Conservation (phyloP, 2,113 vertebrate genomes). For the Zosterops pallidus region DNA sequence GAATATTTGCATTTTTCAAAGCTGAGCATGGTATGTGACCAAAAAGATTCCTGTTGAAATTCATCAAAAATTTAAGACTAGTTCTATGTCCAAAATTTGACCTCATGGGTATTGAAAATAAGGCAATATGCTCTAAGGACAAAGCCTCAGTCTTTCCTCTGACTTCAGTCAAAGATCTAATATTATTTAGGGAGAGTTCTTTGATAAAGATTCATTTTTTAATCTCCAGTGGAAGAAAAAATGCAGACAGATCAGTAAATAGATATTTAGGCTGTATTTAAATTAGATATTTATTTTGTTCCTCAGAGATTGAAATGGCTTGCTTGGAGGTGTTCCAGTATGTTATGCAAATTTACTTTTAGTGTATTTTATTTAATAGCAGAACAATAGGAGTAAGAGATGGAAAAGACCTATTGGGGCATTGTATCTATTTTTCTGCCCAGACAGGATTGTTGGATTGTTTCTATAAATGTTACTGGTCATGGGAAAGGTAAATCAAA, state of each 20-base stretch:
- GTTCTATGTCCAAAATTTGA: neutral
- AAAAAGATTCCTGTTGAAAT: neutral
- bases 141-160: neutral
- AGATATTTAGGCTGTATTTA: neutral
- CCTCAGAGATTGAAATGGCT: neutral
- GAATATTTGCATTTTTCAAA: neutral
- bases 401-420: neutral
- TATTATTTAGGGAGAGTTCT: neutral
- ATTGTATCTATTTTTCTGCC: neutral
- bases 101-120: neutral
- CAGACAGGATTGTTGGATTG: neutral
- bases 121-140: neutral
- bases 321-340: slow-evolving; percentile 5
- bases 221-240: neutral
- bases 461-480: neutral
- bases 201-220: neutral
- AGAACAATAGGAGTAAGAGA: neutral
- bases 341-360: slow-evolving; percentile 12
- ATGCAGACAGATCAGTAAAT: neutral
- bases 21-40: neutral
- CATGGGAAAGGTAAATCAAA: neutral
- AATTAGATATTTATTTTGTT: slow-evolving; percentile 31
- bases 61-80: neutral
- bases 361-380: slow-evolving; percentile 13
- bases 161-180: neutral